Percentiles rank a stretch among this genome's conserved stretches.
phyloP scores from a whole-genome alignment of 2,888 invertebrate genomes.

The Spisula subtruncata region DNA sequence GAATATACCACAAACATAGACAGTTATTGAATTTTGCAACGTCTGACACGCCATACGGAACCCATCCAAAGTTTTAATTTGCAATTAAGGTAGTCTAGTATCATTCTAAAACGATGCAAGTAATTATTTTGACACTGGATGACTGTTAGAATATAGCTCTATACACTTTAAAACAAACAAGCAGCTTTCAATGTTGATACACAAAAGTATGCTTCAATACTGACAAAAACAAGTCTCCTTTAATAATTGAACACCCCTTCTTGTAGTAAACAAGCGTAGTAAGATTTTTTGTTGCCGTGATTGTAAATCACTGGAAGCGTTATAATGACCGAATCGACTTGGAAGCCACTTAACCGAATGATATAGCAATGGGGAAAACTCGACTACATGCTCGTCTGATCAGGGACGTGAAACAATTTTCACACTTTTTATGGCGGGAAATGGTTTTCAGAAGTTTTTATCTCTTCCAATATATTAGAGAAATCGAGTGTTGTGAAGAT shows the following conservation, averaged over 20 bases:
- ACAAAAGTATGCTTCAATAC: background rate
- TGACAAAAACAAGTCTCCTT: background rate
- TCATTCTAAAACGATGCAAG: too few species aligned
- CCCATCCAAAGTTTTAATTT: too few species aligned
- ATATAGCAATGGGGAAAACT: background rate
- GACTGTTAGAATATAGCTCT: too few species aligned
- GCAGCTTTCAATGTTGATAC: background rate
- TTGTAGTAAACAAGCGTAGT: conserved; percentile 41
- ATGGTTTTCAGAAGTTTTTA: background rate
- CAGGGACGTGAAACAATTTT: background rate
- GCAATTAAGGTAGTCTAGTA: too few species aligned
- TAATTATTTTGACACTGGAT: too few species aligned
- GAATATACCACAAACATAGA: too few species aligned
- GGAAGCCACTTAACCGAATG: background rate
- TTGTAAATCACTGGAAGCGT: background rate
- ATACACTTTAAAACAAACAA: too few species aligned
- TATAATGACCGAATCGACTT: conserved; percentile 9
- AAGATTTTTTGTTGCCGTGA: conserved; percentile 6
- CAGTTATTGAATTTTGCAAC: too few species aligned
- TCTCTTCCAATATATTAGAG: background rate
- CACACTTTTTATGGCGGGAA: background rate
- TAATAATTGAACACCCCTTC: conserved; percentile 33
- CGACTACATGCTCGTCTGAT: background rate
- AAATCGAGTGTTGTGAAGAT: background rate
- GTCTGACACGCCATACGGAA: too few species aligned